These are phyloP conservation scores for Psittacula derbiana DNA, from an alignment of 2,797 vertebrate species.

Conservation along the genomic window DNA sequence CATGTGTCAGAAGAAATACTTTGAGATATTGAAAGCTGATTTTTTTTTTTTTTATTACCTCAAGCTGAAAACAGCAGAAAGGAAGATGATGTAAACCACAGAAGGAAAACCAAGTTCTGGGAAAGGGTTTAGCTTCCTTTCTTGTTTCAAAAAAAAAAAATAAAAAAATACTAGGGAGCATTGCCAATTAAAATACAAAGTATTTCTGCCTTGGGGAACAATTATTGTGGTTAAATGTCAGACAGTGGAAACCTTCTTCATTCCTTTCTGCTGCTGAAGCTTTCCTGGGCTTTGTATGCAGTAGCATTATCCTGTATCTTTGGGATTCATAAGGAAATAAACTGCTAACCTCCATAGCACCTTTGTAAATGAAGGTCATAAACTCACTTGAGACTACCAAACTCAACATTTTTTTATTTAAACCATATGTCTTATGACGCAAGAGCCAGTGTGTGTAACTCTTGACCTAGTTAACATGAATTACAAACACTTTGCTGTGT, in stretches of 20 bases:
- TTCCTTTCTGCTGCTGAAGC: not conserved
- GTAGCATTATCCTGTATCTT: not conserved
- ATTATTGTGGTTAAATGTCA: constrained; percentile 9
- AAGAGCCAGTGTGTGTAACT: not conserved
- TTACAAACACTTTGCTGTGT: not conserved
- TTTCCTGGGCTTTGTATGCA: not conserved
- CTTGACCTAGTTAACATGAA: not conserved
- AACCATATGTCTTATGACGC: not conserved
- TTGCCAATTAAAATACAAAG: constrained; percentile 34
- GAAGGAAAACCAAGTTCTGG: not conserved
- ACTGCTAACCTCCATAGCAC: not conserved
- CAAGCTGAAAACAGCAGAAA: not conserved
- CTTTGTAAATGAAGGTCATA: not conserved
- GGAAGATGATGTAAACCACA: not conserved
- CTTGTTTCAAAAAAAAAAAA: not conserved
- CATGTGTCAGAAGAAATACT: not conserved
- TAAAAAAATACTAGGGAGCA: not conserved
- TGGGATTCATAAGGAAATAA: not conserved
- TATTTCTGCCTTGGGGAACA: not conserved
- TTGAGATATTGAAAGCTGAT: not conserved
- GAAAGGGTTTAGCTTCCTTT: not conserved
- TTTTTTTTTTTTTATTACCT: not conserved
- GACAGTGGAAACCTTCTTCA: not conserved
- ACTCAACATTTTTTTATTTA: not conserved
- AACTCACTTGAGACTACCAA: not conserved